Percentiles rank a stretch among this genome's conserved stretches.
These are phyloP conservation scores for Exaiptasia diaphana DNA, from an alignment of 64 coral and sea anemone genomes.

Conservation along the genomic window DNA sequence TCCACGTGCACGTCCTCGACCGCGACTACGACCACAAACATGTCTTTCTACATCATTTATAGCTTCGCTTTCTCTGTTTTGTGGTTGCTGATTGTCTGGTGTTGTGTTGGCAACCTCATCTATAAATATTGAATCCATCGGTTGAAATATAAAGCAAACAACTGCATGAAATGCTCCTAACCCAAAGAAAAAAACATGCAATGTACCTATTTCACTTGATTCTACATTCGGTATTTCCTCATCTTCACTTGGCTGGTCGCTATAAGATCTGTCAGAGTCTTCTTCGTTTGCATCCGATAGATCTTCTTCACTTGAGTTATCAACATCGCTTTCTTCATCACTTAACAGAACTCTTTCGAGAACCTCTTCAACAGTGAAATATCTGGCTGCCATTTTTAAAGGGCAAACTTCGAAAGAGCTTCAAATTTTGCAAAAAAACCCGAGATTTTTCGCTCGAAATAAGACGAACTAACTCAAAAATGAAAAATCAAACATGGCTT, in stretches of 20 bases:
- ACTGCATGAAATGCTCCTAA: not conserved
- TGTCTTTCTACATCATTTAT: not conserved
- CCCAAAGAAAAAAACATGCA: conserved; percentile 18
- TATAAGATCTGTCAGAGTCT: conserved; percentile 10
- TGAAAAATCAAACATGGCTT: not conserved
- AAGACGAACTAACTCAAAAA: not conserved
- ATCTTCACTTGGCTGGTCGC: not conserved
- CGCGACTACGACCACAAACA: not conserved
- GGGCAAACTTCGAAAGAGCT: not conserved
- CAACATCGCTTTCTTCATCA: not conserved
- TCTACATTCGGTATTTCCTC: not conserved
- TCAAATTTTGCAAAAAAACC: conserved; percentile 9
- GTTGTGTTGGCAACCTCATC: conserved; percentile 2
- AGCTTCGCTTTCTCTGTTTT: conserved; percentile 14
- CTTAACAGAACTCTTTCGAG: not conserved
- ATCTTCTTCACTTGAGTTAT: conserved; percentile 12
- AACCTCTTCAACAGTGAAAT: conserved; percentile 20
- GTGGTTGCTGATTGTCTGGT: conserved; percentile 6
- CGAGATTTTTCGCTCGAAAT: not conserved
- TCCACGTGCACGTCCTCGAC: not conserved
- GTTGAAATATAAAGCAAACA: conserved; percentile 22
- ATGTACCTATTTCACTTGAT: not conserved
- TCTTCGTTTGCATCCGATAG: conserved; percentile 1
- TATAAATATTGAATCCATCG: conserved; percentile 22
- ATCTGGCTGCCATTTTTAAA: conserved; percentile 47